Evolutionary conservation across 1,140 invertebrate genomes (phyloP).

Genomic region (Neodiprion virginianus): DNA sequence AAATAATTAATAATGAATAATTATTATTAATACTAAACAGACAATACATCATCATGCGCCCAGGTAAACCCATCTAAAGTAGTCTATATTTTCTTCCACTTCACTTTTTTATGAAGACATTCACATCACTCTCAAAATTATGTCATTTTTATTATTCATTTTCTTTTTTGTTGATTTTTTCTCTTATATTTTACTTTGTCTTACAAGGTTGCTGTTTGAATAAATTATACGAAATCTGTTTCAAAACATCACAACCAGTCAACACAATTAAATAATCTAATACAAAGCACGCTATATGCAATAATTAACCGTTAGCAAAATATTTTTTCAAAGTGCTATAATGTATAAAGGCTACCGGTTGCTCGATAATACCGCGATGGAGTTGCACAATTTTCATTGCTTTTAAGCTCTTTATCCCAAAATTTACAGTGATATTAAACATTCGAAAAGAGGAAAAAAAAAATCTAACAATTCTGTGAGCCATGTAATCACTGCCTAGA

Average conservation of each 20-base stretch:
- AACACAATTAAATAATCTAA: too few relatives aligned
- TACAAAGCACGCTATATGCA: too few relatives aligned
- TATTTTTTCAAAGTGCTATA: too few relatives aligned
- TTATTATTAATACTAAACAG: slow-evolving; percentile 43
- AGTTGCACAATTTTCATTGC: too few relatives aligned
- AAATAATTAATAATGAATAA: slow-evolving; percentile 43
- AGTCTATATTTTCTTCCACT: slow-evolving; percentile 14
- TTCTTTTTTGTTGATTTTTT: slow-evolving; percentile 15
- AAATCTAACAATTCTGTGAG: too few relatives aligned
- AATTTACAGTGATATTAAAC: too few relatives aligned
- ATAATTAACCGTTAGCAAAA: too few relatives aligned
- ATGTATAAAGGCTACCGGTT: too few relatives aligned
- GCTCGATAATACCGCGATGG: too few relatives aligned
- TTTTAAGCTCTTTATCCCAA: too few relatives aligned
- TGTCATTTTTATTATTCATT: slow-evolving; percentile 1
- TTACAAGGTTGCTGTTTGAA: slow-evolving; percentile 32
- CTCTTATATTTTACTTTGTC: slow-evolving; percentile 9
- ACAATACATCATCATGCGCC: slow-evolving; percentile 39
- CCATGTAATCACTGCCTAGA: too few relatives aligned
- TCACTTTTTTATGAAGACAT: slow-evolving; percentile 23
- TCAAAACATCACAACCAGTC: not conserved
- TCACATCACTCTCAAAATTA: not conserved
- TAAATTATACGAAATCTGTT: not conserved
- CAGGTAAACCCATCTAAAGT: slow-evolving; percentile 36
- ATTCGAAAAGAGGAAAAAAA: too few relatives aligned